These are phyloP conservation scores for Zoanthus solanderi DNA, from an alignment of 92 coral and sea anemone species.

Conservation along the genomic window DNA sequence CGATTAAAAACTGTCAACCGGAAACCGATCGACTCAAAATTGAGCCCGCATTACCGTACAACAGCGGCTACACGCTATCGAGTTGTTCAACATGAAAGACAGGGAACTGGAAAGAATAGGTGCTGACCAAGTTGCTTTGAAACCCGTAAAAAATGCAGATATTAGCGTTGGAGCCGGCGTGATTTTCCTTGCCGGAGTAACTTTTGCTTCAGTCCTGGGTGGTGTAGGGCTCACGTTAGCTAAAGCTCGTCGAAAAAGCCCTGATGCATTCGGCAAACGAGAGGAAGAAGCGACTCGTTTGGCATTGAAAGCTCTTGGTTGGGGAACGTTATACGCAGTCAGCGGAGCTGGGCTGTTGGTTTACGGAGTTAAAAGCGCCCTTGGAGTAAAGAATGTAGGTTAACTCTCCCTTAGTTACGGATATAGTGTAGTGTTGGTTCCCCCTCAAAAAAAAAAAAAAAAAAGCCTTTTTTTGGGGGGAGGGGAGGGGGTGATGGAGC, in stretches of 20 bases:
- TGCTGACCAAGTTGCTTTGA: conserved; percentile 10
- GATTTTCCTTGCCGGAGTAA: conserved; percentile 83
- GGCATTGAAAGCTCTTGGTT: conserved; percentile 86
- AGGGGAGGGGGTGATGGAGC: too few species aligned
- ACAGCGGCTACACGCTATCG: conserved; percentile 1
- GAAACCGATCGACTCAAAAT: background rate
- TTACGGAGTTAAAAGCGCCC: conserved; percentile 82
- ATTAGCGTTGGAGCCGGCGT: conserved; percentile 65
- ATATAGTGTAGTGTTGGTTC: too few species aligned
- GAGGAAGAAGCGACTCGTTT: conserved; percentile 86
- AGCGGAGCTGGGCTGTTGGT: conserved; percentile 89
- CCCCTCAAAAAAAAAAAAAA: too few species aligned
- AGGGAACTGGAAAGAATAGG: too few species aligned
- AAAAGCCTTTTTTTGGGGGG: too few species aligned
- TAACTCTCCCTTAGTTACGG: background rate
- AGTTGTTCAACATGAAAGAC: conserved; percentile 23
- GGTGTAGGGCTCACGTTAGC: conserved; percentile 94
- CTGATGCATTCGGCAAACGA: conserved; percentile 76
- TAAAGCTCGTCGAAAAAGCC: conserved; percentile 77
- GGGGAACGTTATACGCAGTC: conserved; percentile 87
- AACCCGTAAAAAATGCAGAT: conserved; percentile 7
- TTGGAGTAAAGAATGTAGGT: conserved; percentile 85
- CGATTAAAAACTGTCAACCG: background rate
- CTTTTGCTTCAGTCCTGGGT: conserved; percentile 90
- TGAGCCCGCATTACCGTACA: conserved; percentile 11